phyloP scores from a whole-genome alignment of 2,113 vertebrate genomes.

The Mus musculus region GRCm39 chr1:59348001-59348500 shows the following conservation, averaged over 20 bases:
- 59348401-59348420: conserved; percentile 28
- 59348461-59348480: neutral
- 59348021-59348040: neutral
- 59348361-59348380: neutral
- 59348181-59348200: conserved; percentile 29
- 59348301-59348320: conserved; percentile 47
- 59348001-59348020: neutral
- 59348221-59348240: conserved; percentile 43
- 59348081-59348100: neutral
- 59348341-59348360: neutral
- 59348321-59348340: conserved; percentile 17
- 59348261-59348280: conserved; percentile 43
- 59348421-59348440: conserved; percentile 39
- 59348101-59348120: neutral
- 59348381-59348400: neutral
- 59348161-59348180: conserved; percentile 8
- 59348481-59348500: conserved; percentile 33
- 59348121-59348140: conserved; percentile 14
- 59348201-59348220: conserved; percentile 52
- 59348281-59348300: neutral
- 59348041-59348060: neutral
- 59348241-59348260: conserved; percentile 45
- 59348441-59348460: conserved; percentile 36
- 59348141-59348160: neutral
- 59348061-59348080: neutral